Evolutionary conservation across 2,888 invertebrate species (phyloP).

Genomic region (Eupithecia abbreviata): DNA sequence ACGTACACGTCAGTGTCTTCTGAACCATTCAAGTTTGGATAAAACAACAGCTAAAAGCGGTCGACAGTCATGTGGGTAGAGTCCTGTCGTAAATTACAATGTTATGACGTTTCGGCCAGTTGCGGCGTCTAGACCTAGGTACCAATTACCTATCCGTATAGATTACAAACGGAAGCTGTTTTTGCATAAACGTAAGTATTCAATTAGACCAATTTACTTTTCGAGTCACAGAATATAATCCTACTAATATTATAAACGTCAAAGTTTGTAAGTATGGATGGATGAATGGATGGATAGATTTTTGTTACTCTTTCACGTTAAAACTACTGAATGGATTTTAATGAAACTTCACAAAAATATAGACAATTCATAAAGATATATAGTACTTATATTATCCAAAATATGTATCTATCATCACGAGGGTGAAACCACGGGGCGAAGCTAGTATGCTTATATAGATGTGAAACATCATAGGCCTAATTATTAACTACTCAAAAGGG

Average conservation of each 20-base stretch:
- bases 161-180: constrained; percentile 9
- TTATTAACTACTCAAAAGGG: background rate
- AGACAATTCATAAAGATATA: too few species aligned
- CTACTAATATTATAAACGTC: too few species aligned
- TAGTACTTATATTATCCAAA: too few species aligned
- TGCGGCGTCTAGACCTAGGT: constrained; percentile 25
- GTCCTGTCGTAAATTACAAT: constrained; percentile 27
- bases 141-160: constrained; percentile 20
- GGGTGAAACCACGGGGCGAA: too few species aligned
- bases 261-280: too few species aligned
- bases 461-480: background rate
- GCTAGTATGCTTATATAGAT: background rate
- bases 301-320: too few species aligned
- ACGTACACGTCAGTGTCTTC: background rate
- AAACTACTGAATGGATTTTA: too few species aligned
- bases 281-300: too few species aligned
- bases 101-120: constrained; percentile 27
- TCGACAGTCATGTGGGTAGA: constrained; percentile 29
- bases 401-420: too few species aligned
- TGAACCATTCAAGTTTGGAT: background rate
- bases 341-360: too few species aligned
- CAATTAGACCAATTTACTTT: background rate
- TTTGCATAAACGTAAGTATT: constrained; percentile 13
- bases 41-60: constrained; percentile 20
- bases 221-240: background rate